Base-by-base conservation (phyloP, 1,140 invertebrate genomes). In the Homalodisca vitripennis region DNA sequence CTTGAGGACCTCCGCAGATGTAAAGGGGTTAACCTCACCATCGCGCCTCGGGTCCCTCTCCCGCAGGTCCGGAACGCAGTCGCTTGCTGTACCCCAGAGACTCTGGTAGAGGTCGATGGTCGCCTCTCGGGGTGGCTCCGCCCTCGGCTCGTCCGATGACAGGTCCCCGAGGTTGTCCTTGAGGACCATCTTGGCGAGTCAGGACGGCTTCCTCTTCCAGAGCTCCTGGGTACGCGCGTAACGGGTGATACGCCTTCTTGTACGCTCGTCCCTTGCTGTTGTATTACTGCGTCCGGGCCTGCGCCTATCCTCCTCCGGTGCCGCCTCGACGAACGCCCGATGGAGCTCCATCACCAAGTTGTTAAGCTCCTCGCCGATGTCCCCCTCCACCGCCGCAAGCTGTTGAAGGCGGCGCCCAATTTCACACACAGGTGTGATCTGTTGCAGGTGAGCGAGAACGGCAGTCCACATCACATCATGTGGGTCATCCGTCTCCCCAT, bases 301-400 rank as follows among this genome's bases (percentile, higher is more conserved):
- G 3, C 48, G 48, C 3, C 48, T 22, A n/a, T 3, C 48, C n/a
- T 3, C n/a, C n/a, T n/a, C n/a, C n/a, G n/a, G n/a, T n/a, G n/a
- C n/a, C n/a, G n/a, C n/a, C n/a, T n/a, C n/a, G 14, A 3, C 3
- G 3, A 51, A 3, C 2, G 48, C 48, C 3, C 14, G 3, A 20
- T 51, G 48, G 48, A 51, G 48, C 48, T 51, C 48, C 48, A 20
- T 20, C n/a, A 51, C 48, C 48, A 51, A n/a, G n/a, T n/a, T n/a
- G n/a, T n/a, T n/a, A n/a, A n/a, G n/a, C n/a, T n/a, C n/a, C n/a
- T n/a, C n/a, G 3, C 22, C 14, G n/a, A 51, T 51, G n/a, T 51
- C 48, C 14, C 48, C 48, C n/a, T 51, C 48, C n/a, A 3, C 3
- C 22, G 3, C 48, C 48, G 48, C 48, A 3, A 51, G 48, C 3